Percentiles rank a stretch among this genome's conserved stretches.
Evolutionary conservation across 2,888 invertebrate species (phyloP).

Genomic region (Anagyrus pseudococci): DNA sequence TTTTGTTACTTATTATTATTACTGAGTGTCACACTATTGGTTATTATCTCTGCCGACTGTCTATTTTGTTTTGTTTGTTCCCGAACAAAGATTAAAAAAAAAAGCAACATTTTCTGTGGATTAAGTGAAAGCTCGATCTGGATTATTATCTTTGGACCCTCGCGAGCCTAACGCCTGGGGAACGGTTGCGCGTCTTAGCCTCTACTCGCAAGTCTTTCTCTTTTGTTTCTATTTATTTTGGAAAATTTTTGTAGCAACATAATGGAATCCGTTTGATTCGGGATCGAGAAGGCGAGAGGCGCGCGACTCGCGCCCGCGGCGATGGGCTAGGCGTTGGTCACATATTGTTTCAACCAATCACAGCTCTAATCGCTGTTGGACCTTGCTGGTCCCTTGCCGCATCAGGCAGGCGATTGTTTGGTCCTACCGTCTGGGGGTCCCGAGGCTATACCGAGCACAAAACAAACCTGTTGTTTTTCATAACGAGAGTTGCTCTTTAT

Average conservation of each 20-base stretch:
- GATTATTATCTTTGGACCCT: constrained; percentile 49
- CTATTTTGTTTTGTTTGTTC: no score
- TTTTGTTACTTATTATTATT: constrained; percentile 53
- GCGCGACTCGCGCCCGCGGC: constrained; percentile 13
- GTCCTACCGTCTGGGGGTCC: constrained; percentile 59
- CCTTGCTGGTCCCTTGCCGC: constrained; percentile 61
- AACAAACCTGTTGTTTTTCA: constrained; percentile 23
- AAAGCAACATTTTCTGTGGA: constrained; percentile 57
- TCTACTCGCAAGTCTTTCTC: not conserved
- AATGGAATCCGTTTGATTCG: not conserved
- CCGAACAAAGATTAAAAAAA: constrained; percentile 47
- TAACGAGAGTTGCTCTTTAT: no score
- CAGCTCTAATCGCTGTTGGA: constrained; percentile 63
- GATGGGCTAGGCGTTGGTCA: no score
- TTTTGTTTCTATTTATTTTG: not conserved
- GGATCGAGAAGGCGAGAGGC: constrained; percentile 8
- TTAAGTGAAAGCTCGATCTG: constrained; percentile 51
- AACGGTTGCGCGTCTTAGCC: no score
- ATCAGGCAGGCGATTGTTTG: constrained; percentile 62
- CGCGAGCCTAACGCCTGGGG: no score
- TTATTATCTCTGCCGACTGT: constrained; percentile 52
- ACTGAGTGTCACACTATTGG: constrained; percentile 55
- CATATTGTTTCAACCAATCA: constrained; percentile 63
- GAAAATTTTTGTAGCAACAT: constrained; percentile 17
- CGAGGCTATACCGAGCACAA: constrained; percentile 40